These are phyloP conservation scores for Micrastur ruficollis DNA, from an alignment of 2,797 vertebrate genomes.

Conservation along the genomic window DNA sequence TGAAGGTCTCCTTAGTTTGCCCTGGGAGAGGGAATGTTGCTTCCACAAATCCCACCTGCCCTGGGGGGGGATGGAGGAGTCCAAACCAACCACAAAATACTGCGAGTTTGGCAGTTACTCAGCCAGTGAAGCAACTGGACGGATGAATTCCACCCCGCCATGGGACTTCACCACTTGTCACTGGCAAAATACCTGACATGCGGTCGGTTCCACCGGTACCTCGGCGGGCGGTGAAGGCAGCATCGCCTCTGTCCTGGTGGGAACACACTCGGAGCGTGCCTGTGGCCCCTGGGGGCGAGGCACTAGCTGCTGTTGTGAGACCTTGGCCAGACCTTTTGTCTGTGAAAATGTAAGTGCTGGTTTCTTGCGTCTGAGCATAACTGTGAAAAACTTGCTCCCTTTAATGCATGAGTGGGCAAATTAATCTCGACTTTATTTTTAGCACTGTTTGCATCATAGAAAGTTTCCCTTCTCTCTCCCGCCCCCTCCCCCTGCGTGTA, in stretches of 20 bases:
- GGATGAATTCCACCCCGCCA: background rate
- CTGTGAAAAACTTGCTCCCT: background rate
- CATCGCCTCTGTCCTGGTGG: background rate
- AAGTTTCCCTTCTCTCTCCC: background rate
- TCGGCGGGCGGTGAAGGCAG: background rate
- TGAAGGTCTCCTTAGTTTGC: background rate
- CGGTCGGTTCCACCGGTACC: fast-evolving
- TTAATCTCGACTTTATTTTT: background rate
- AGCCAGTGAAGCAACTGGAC: background rate
- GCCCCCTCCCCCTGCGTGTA: fast-evolving
- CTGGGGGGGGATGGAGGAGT: background rate
- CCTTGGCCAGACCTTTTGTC: background rate
- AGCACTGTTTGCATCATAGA: background rate
- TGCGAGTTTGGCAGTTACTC: background rate
- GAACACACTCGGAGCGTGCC: fast-evolving
- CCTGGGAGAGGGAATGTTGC: background rate
- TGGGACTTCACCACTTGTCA: background rate
- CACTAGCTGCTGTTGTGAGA: background rate
- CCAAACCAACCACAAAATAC: background rate
- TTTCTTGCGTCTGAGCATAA: background rate
- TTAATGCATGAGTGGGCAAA: background rate
- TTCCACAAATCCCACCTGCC: background rate
- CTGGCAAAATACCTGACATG: fast-evolving
- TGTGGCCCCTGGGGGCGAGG: background rate
- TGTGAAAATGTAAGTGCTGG: background rate